phyloP scores from a whole-genome alignment of 2,797 vertebrate genomes.

The Glyptemys insculpta region DNA sequence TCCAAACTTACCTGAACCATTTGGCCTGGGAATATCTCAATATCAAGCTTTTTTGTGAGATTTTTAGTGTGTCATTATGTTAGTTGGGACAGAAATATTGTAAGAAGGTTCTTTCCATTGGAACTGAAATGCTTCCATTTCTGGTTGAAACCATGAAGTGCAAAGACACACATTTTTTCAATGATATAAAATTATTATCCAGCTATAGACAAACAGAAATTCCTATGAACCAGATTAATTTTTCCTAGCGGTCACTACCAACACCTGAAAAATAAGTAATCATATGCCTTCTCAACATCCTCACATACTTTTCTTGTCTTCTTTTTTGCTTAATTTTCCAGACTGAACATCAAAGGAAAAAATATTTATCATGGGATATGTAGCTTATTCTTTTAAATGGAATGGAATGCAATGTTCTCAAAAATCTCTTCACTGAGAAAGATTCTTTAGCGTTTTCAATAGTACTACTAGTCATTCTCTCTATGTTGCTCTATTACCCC shows the following conservation, averaged over 20 bases:
- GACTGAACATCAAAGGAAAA: too few species aligned
- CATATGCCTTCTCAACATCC: too few species aligned
- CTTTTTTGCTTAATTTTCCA: too few species aligned
- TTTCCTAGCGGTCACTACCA: not conserved
- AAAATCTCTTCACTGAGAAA: too few species aligned
- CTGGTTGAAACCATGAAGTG: not conserved
- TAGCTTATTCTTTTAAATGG: too few species aligned
- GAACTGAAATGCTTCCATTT: not conserved
- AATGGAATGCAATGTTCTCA: too few species aligned
- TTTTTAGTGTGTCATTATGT: not conserved
- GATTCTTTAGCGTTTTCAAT: too few species aligned
- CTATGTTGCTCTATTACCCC: too few species aligned
- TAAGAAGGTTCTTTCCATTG: not conserved
- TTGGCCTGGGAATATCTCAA: not conserved
- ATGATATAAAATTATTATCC: rapidly evolving
- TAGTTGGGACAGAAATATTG: not conserved
- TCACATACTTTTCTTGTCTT: too few species aligned
- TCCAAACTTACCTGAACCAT: not conserved
- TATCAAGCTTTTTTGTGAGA: not conserved
- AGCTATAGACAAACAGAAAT: not conserved
- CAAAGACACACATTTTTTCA: not conserved
- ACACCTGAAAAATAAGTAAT: too few species aligned
- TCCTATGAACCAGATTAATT: not conserved
- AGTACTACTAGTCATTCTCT: too few species aligned
- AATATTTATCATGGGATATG: too few species aligned